A percentile compares a stretch with the other conserved stretches of the same genome.
These are phyloP conservation scores for Drosophila saltans DNA, from an alignment of 1,140 invertebrate genomes.

Conservation along the genomic window DNA sequence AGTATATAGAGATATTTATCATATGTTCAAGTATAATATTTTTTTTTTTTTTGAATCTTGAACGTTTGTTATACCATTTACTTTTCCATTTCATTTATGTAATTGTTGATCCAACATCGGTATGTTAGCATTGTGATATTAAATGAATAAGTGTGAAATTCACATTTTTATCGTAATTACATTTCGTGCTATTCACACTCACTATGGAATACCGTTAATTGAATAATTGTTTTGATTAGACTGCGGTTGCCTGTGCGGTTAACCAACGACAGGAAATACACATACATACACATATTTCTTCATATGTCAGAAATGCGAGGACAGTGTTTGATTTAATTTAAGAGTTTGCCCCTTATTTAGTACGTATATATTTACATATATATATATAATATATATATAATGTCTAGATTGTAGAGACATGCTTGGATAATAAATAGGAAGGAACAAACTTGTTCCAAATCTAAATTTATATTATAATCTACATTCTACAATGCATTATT, in stretches of 20 bases:
- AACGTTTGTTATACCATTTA: not conserved
- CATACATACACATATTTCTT: not conserved
- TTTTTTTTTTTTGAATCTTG: not conserved
- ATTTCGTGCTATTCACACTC: not conserved
- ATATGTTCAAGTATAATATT: not conserved
- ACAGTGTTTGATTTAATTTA: too few species aligned
- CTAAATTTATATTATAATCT: too few species aligned
- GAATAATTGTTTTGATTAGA: constrained; percentile 8
- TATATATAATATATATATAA: too few species aligned
- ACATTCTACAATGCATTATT: too few species aligned
- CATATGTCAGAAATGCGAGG: not conserved
- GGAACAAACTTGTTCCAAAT: too few species aligned
- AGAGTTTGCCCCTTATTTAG: too few species aligned
- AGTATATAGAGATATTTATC: not conserved
- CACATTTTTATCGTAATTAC: not conserved
- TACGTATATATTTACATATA: too few species aligned
- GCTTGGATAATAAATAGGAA: too few species aligned
- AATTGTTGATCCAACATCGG: not conserved
- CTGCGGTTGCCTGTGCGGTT: not conserved
- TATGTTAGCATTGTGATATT: not conserved
- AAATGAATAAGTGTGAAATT: not conserved
- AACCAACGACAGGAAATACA: not conserved
- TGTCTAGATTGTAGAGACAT: too few species aligned
- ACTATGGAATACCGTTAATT: not conserved
- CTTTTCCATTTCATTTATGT: not conserved